phyloP scores from a whole-genome alignment of 35 echinoderm and acorn worm species.

The Eucidaris tribuloides region DNA sequence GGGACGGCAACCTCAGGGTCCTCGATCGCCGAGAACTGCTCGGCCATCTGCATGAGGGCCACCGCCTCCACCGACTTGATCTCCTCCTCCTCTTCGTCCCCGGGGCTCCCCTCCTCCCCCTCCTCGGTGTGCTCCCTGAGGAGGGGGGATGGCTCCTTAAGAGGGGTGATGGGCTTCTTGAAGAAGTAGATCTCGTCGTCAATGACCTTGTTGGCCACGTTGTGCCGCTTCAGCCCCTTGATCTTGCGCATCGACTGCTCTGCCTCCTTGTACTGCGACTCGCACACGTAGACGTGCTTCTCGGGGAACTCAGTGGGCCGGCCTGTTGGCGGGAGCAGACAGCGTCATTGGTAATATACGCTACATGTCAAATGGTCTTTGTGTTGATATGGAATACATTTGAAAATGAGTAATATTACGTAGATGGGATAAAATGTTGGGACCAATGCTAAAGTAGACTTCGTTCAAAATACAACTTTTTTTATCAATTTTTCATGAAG shows the following conservation, averaged over 20 bases:
- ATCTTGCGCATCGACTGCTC: constrained; percentile 86
- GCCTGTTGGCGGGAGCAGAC: constrained; percentile 14
- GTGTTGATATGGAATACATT: neutral
- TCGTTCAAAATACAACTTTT: too few species aligned
- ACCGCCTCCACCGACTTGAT: neutral
- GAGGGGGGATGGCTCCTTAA: constrained; percentile 96
- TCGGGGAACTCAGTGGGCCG: constrained; percentile 88
- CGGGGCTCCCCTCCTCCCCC: constrained; percentile 27
- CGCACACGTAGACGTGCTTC: constrained; percentile 81
- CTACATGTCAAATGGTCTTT: neutral
- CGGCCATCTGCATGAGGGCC: neutral
- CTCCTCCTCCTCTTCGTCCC: constrained; percentile 41
- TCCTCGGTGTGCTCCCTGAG: constrained; percentile 61
- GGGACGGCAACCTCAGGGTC: neutral
- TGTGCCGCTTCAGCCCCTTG: constrained; percentile 77
- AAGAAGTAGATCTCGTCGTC: constrained; percentile 99
- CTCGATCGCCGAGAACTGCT: neutral
- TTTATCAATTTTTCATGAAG: too few species aligned
- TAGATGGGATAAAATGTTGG: too few species aligned
- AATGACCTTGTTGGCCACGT: constrained; percentile 90
- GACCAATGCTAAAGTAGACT: too few species aligned
- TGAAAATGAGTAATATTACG: neutral
- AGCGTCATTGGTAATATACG: neutral
- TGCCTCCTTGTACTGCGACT: constrained; percentile 93
- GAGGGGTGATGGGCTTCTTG: constrained; percentile 94